phyloP scores from a whole-genome alignment of 2,888 invertebrate species.

The Noctua fimbriata region DNA sequence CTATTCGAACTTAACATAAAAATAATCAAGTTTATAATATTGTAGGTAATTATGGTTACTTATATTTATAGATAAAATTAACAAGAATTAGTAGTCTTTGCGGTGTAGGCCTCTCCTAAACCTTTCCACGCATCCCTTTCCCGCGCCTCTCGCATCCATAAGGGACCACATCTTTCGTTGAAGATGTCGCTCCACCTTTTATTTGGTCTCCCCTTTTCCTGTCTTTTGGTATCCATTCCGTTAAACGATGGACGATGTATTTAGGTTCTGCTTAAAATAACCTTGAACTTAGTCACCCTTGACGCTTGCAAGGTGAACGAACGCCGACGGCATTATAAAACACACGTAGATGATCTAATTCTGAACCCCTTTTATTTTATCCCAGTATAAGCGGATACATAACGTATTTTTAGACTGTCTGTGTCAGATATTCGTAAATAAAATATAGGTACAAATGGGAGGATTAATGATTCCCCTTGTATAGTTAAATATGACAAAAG shows the following conservation, averaged over 20 bases:
- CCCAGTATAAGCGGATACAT: neutral
- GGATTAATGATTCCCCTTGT: neutral
- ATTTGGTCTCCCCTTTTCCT: too few relatives aligned
- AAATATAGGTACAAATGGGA: constrained; percentile 9
- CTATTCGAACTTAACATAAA: too few relatives aligned
- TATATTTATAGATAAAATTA: too few relatives aligned
- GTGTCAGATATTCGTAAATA: constrained; percentile 3
- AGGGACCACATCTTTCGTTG: too few relatives aligned
- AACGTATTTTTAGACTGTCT: neutral
- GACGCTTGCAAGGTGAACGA: neutral
- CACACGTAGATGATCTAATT: neutral
- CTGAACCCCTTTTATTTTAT: neutral
- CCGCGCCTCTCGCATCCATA: too few relatives aligned
- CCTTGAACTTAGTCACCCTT: constrained; percentile 5
- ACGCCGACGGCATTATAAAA: neutral
- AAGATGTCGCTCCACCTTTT: too few relatives aligned
- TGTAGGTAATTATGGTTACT: too few relatives aligned
- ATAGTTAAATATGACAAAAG: constrained; percentile 1
- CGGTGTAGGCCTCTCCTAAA: too few relatives aligned
- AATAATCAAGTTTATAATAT: too few relatives aligned
- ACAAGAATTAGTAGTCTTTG: too few relatives aligned
- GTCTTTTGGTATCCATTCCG: too few relatives aligned
- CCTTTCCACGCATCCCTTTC: too few relatives aligned
- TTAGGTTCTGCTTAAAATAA: neutral
- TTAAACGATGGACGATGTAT: neutral